These are phyloP conservation scores for Phoenicopterus ruber DNA, from an alignment of 2,113 vertebrate species.

Conservation along the genomic window DNA sequence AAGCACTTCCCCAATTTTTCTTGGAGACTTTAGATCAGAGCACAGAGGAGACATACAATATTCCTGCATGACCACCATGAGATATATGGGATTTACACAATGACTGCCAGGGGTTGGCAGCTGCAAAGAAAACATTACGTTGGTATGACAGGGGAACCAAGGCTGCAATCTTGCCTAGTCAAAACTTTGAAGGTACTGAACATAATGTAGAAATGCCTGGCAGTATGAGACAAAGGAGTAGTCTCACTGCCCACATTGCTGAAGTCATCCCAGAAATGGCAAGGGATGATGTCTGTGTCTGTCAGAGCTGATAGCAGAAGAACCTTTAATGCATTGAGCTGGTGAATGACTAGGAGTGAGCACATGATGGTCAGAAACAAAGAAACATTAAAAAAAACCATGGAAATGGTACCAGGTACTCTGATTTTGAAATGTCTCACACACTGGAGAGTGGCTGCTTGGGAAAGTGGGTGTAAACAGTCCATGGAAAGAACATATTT, in stretches of 20 bases:
- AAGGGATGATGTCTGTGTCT: neutral
- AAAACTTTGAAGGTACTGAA: neutral
- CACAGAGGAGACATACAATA: neutral
- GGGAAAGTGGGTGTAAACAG: neutral
- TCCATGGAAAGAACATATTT: neutral
- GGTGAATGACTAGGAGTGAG: neutral
- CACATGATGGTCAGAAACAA: neutral
- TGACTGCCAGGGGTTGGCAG: neutral
- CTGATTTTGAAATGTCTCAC: neutral
- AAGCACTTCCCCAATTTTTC: neutral
- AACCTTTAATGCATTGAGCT: neutral
- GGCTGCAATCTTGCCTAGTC: neutral
- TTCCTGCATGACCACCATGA: neutral
- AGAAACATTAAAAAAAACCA: neutral
- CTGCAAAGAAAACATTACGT: neutral
- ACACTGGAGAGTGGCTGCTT: neutral
- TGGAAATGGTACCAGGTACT: neutral
- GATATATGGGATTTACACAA: neutral
- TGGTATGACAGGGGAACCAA: neutral
- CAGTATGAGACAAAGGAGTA: neutral
- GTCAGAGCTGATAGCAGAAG: neutral
- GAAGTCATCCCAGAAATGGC: neutral
- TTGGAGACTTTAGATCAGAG: neutral
- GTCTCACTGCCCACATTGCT: neutral
- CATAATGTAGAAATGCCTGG: neutral